phyloP scores from a whole-genome alignment of 2,888 invertebrate genomes.

The Papilio protenor region DNA sequence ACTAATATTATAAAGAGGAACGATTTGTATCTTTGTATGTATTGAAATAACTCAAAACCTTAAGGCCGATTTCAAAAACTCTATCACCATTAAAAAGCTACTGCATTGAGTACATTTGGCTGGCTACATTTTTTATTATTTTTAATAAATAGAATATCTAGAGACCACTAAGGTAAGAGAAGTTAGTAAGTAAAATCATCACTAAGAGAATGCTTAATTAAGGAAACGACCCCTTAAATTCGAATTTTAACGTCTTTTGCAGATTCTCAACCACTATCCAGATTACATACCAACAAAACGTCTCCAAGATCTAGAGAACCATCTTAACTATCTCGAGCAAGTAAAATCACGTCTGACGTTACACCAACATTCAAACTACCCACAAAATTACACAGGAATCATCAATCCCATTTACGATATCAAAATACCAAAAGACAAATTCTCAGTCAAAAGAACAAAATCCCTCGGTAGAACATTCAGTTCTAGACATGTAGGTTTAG shows the following conservation, averaged over 20 bases:
- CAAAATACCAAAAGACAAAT: conserved; percentile 73
- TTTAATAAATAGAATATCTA: too few relatives aligned
- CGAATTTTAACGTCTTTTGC: conserved; percentile 35
- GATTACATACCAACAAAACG: conserved; percentile 67
- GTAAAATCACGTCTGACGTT: conserved; percentile 45
- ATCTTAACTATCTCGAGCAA: conserved; percentile 52
- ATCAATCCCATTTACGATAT: conserved; percentile 77
- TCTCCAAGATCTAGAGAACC: conserved; percentile 56
- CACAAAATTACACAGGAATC: conserved; percentile 67
- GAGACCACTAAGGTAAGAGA: too few relatives aligned
- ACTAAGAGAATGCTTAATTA: too few relatives aligned
- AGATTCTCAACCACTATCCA: conserved; percentile 61
- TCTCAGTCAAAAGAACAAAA: conserved; percentile 73
- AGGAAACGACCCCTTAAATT: background rate
- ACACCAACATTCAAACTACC: conserved; percentile 47
- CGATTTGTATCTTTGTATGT: too few relatives aligned
- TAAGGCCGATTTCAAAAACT: too few relatives aligned
- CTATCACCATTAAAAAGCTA: too few relatives aligned
- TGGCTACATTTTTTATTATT: too few relatives aligned
- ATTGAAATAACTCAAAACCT: too few relatives aligned
- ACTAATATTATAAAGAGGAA: too few relatives aligned
- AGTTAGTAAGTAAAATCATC: too few relatives aligned
- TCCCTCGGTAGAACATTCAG: conserved; percentile 73
- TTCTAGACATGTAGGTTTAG: conserved; percentile 62
- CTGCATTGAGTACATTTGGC: too few relatives aligned